These are phyloP conservation scores for Montipora cactus DNA, from an alignment of 64 coral and sea anemone genomes.

Conservation along the genomic window DNA sequence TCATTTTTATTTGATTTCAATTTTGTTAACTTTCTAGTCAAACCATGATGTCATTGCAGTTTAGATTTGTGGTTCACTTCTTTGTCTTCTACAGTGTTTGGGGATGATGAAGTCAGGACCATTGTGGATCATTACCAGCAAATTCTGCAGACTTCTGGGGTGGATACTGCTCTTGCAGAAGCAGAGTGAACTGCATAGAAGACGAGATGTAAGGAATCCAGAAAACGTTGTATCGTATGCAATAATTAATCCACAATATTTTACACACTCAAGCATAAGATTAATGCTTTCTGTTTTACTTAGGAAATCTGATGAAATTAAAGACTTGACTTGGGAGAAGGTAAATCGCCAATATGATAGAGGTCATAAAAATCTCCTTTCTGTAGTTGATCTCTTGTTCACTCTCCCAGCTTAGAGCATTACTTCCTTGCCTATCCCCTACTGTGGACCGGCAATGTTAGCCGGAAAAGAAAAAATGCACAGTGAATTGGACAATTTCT, in stretches of 20 bases:
- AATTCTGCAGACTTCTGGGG: background rate
- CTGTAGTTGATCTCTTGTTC: background rate
- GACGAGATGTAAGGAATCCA: background rate
- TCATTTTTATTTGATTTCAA: constrained; percentile 35
- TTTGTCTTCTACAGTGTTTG: constrained; percentile 43
- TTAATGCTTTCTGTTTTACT: background rate
- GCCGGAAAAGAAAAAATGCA: constrained; percentile 8
- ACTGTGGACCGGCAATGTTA: constrained; percentile 9
- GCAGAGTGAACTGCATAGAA: background rate
- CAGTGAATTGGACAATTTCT: background rate
- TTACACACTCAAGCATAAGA: background rate
- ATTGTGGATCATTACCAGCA: constrained; percentile 38
- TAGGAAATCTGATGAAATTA: background rate
- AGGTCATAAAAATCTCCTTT: background rate
- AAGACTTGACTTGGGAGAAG: background rate
- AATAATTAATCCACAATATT: background rate
- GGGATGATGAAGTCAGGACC: constrained; percentile 46
- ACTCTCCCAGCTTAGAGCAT: background rate
- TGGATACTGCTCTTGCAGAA: background rate
- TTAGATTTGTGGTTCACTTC: background rate
- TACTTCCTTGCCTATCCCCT: constrained; percentile 24
- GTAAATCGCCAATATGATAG: background rate
- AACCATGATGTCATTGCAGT: constrained; percentile 10
- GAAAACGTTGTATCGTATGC: background rate
- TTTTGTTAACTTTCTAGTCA: constrained; percentile 32